Evolutionary conservation across 2,888 invertebrate species (phyloP), one percentile per base, ranked within the genome.

Genomic region (Papilio protenor): DNA sequence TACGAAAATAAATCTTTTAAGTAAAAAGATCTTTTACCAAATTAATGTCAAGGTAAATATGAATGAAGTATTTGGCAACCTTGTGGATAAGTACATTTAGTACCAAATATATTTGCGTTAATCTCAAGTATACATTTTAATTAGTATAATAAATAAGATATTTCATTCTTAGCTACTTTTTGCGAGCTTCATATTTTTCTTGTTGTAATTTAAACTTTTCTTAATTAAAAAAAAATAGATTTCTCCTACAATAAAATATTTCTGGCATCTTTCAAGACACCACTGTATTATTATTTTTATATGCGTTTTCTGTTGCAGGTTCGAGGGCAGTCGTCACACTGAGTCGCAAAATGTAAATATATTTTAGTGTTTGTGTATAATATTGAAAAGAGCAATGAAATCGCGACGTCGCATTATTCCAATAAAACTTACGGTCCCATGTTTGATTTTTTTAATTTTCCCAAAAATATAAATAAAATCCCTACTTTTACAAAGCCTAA

Each of bases 291-390:
- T 89, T 88, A 86, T 89, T 88, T 83, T 83, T 82, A 82, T 85
- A 88, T 87, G 69, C 75, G 10, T 89, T 90, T 91, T 92, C 90
- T 91, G 87, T 94, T 94, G 78, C 94, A 94, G 94, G 86, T 92
- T 87, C 87, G 82, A 84, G 85, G 55, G 79, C 69, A 73, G 79
- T 79, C 80, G 84, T 84, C 82, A 82, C 85, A 83, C 84, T 86
- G 87, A 88, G 74, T 77, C 88, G 88, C 88, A 85, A 27, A 87
- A 86, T 94, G 93, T 94, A 93, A 88, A 92, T 93, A 93, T 87
- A 61, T 12, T 87, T 85, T 85, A 88, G 87, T 87, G 85, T 87
- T 87, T 89, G 87, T 91, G 89, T 90, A 92, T 89, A 88, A 86
- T 89, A 89, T 88, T 88, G 84, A 87, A 89, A 87, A 86, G 89